These are phyloP conservation scores for Anarsia innoxiella DNA, from an alignment of 2,888 invertebrate genomes.

Conservation along the genomic window DNA sequence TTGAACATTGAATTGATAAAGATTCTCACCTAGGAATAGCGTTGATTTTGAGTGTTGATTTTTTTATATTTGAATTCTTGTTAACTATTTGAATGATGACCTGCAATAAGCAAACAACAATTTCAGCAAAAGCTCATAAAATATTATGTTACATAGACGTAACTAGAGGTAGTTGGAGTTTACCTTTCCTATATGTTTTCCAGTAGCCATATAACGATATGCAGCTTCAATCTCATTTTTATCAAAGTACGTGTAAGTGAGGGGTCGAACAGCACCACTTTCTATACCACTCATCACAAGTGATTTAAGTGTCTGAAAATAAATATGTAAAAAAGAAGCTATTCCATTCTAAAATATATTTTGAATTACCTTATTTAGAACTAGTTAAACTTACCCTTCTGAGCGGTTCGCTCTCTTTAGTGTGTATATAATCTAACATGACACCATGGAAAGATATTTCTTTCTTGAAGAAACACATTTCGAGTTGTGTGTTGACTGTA, in stretches of 20 bases:
- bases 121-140: too few relatives aligned
- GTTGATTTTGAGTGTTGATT: too few relatives aligned
- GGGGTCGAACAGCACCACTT: constrained; percentile 78
- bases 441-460: constrained; percentile 73
- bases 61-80: too few relatives aligned
- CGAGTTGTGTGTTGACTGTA: constrained; percentile 77
- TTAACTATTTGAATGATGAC: too few relatives aligned
- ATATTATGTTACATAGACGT: too few relatives aligned
- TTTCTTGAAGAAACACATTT: constrained; percentile 81
- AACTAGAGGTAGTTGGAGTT: background rate
- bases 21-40: too few relatives aligned
- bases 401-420: constrained; percentile 38
- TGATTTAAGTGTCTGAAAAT: background rate
- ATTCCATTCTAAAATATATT: background rate
- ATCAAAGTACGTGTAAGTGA: constrained; percentile 76
- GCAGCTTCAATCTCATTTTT: constrained; percentile 77
- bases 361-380: too few relatives aligned
- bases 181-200: constrained; percentile 75
- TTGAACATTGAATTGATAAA: too few relatives aligned
- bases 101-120: too few relatives aligned
- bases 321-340: too few relatives aligned
- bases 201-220: constrained; percentile 77
- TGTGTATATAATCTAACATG: constrained; percentile 66
- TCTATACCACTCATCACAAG: constrained; percentile 64
- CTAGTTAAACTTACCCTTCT: constrained; percentile 38